Percentiles rank a stretch among this genome's conserved stretches.
phyloP scores from a whole-genome alignment of 2,113 vertebrate species.

The Cyanistes caeruleus region DNA sequence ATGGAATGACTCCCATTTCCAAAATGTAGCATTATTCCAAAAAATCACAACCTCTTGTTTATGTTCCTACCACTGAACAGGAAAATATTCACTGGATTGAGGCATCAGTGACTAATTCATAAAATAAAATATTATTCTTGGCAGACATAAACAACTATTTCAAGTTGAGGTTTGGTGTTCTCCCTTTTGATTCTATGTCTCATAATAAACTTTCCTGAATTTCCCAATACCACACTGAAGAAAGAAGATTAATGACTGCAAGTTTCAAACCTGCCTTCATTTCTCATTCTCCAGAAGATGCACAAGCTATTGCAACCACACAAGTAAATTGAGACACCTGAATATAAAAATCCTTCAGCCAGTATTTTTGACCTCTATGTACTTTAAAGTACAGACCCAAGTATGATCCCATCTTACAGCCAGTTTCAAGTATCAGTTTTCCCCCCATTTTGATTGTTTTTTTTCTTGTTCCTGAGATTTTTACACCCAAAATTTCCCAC shows the following conservation, averaged over 20 bases:
- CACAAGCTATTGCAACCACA: background rate
- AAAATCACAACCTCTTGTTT: background rate
- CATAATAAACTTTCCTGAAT: background rate
- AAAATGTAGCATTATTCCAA: background rate
- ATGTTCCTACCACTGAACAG: background rate
- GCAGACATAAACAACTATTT: background rate
- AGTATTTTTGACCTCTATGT: background rate
- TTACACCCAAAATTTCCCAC: background rate
- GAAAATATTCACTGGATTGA: background rate
- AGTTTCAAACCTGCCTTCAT: background rate
- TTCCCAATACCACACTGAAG: background rate
- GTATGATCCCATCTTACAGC: background rate
- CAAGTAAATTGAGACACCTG: background rate
- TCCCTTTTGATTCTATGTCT: background rate
- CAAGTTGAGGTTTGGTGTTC: background rate
- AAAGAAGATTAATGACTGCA: background rate
- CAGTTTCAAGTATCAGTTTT: background rate
- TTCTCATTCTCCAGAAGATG: background rate
- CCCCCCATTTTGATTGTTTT: background rate
- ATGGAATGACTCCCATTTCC: background rate
- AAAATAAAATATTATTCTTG: background rate
- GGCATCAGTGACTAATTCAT: background rate
- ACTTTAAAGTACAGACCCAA: background rate
- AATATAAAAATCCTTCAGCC: background rate
- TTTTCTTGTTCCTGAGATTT: background rate